Conservation (phyloP, 2,888 invertebrate genomes). For the Oscheius sp. region DNA sequence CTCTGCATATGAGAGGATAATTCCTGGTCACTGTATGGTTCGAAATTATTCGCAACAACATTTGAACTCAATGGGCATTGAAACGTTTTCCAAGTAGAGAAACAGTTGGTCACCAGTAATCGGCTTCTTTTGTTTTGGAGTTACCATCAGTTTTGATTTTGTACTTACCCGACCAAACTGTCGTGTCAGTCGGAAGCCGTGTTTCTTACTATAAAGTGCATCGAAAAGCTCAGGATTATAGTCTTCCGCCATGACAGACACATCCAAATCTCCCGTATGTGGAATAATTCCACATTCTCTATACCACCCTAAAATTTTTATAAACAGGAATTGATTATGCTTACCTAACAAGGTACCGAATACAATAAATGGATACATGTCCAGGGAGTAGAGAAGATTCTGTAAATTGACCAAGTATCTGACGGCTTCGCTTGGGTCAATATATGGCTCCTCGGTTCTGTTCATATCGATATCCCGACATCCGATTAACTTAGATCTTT, state of each 20-base stretch:
- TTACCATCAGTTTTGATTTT: background rate
- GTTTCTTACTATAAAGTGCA: conserved; percentile 1
- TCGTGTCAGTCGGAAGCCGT: conserved; percentile 32
- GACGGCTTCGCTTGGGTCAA: conserved; percentile 22
- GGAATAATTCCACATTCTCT: conserved; percentile 48
- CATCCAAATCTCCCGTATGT: conserved; percentile 45
- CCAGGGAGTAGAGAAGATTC: conserved; percentile 16
- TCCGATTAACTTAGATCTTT: conserved; percentile 28
- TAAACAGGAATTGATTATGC: background rate
- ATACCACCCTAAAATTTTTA: conserved; percentile 40
- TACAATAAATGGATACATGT: conserved; percentile 43
- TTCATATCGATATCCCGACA: conserved; percentile 38
- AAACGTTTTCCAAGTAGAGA: too few species aligned
- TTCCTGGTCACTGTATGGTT: too few species aligned
- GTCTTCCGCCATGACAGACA: conserved; percentile 36
- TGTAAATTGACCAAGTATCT: conserved; percentile 27
- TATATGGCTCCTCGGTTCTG: background rate
- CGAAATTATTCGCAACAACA: too few species aligned
- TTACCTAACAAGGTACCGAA: conserved; percentile 40
- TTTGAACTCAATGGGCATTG: too few species aligned
- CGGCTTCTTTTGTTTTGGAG: too few species aligned
- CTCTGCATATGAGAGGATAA: too few species aligned
- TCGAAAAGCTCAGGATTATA: conserved; percentile 38
- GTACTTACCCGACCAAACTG: conserved; percentile 37
- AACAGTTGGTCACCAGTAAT: too few species aligned